Percentiles rank a stretch among this genome's conserved stretches.
Conservation (phyloP, 2,113 vertebrate species). For the Gnathonemus longibarbis region DNA sequence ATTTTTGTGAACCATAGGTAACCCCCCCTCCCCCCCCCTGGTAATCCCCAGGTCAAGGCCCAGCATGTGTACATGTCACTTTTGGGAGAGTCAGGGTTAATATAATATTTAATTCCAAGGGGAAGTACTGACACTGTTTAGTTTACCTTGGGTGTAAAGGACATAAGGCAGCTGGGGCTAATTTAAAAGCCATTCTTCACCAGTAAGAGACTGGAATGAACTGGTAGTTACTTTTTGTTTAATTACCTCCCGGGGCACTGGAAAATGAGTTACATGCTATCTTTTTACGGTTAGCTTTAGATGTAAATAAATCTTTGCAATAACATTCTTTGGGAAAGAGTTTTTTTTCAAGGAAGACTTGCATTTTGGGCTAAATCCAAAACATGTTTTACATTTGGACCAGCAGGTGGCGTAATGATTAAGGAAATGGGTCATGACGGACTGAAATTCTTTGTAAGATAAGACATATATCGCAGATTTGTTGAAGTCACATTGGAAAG, state of each 20-base stretch:
- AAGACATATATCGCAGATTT: neutral
- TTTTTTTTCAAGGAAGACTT: neutral
- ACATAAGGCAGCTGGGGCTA: neutral
- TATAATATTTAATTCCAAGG: neutral
- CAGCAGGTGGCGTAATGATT: neutral
- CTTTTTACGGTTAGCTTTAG: neutral
- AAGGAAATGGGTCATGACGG: neutral
- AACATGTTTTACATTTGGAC: neutral
- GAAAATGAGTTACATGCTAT: neutral
- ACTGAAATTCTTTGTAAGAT: neutral
- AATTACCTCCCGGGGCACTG: neutral
- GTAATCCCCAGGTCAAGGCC: neutral
- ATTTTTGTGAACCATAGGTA: neutral
- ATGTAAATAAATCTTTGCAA: neutral
- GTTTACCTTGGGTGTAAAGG: slow-evolving; percentile 7
- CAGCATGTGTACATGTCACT: neutral
- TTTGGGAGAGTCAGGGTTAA: slow-evolving; percentile 5
- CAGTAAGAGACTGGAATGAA: neutral
- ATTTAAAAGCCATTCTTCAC: neutral
- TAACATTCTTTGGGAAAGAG: neutral
- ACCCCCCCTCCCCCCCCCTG: neutral
- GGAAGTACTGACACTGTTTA: neutral
- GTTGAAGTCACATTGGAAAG: neutral
- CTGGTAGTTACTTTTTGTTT: neutral
- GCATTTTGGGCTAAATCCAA: neutral